A percentile compares a stretch with the other conserved stretches of the same genome.
phyloP scores from a whole-genome alignment of 2,888 invertebrate species.

The Pediacus dermestoides region DNA sequence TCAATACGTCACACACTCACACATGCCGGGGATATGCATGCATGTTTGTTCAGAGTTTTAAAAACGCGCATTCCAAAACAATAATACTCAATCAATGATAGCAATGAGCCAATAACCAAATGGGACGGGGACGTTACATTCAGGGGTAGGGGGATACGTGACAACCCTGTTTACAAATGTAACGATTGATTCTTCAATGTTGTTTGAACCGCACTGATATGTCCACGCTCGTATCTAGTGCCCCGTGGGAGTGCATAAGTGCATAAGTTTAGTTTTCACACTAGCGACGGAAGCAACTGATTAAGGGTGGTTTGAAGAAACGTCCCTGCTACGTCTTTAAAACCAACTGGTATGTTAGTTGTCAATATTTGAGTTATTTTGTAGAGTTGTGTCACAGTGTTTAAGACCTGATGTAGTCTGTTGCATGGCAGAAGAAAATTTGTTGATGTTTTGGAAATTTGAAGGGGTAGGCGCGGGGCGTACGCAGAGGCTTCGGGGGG shows the following conservation, averaged over 20 bases:
- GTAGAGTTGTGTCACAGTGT: no score
- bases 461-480: no score
- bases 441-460: no score
- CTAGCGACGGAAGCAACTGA: neutral
- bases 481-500: no score
- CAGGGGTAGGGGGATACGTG: conserved; percentile 47
- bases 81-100: conserved; percentile 54
- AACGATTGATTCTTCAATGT: conserved; percentile 53
- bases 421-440: no score
- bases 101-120: conserved; percentile 54
- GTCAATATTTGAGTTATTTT: no score
- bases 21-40: conserved; percentile 28
- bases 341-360: no score
- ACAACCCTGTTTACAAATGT: conserved; percentile 54
- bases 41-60: conserved; percentile 51
- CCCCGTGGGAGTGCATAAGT: conserved; percentile 39
- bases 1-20: conserved; percentile 37
- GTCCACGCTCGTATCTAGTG: conserved; percentile 43
- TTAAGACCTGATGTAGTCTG: no score
- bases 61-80: conserved; percentile 54
- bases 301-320: neutral
- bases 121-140: conserved; percentile 48
- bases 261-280: conserved; percentile 29
- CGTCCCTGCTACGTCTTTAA: neutral
- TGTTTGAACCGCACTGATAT: conserved; percentile 50